A percentile compares a stretch with the other conserved stretches of the same genome.
phyloP scores from a whole-genome alignment of 30 jellyfish, hydroid and myxozoan genomes.

The Turritopsis dohrnii region DNA sequence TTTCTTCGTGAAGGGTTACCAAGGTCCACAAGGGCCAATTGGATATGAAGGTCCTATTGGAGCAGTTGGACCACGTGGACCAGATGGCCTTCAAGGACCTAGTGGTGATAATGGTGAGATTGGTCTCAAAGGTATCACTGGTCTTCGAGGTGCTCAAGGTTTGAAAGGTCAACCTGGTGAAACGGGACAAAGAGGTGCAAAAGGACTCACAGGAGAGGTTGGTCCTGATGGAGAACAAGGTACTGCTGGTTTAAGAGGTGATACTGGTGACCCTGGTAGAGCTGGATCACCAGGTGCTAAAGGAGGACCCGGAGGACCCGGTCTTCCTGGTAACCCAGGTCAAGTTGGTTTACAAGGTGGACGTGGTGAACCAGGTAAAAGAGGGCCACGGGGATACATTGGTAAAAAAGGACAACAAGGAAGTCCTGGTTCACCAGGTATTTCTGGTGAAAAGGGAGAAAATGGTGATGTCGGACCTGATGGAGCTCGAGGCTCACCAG shows the following conservation, averaged over 20 bases:
- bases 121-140: constrained; percentile 46
- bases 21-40: constrained; percentile 15
- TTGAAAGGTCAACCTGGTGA: constrained; percentile 54
- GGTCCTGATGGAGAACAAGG: constrained; percentile 45
- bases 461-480: constrained; percentile 29
- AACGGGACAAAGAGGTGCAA: constrained; percentile 34
- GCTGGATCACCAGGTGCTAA: constrained; percentile 85
- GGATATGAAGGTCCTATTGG: constrained; percentile 18
- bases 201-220: constrained; percentile 39
- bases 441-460: constrained; percentile 63
- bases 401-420: constrained; percentile 33
- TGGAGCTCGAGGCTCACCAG: constrained; percentile 28
- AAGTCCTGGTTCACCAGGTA: constrained; percentile 68
- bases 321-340: constrained; percentile 36
- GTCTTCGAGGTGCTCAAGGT: constrained; percentile 73
- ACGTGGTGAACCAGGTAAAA: constrained; percentile 17
- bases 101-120: constrained; percentile 28
- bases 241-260: constrained; percentile 39
- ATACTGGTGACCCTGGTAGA: constrained; percentile 50
- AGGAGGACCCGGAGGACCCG: constrained; percentile 84
- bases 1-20: constrained; percentile 25
- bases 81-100: constrained; percentile 15
- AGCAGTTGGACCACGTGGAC: constrained; percentile 10
- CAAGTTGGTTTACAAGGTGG: constrained; percentile 29
- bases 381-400: background rate